Base-by-base conservation (phyloP, 2,888 invertebrate species). In the Rhagophthalmus giganteus region DNA sequence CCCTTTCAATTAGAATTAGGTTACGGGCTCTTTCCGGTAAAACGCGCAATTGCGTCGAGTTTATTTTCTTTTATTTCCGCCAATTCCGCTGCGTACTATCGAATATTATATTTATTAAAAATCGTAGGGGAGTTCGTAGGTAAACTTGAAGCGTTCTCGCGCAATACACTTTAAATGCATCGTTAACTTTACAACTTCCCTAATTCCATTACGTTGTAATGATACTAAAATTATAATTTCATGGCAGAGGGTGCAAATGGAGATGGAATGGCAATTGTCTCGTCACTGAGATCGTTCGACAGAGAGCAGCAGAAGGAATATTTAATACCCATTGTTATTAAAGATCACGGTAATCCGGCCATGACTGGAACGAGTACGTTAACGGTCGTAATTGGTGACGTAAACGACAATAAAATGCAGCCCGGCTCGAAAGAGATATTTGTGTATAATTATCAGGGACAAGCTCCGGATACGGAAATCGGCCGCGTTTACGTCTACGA, bases 401-500 rank as follows among this genome's bases (percentile, higher is more conserved):
- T 92, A 12, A 99, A 99, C 74, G 98, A 98, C 73, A 97, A 98
- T 75, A 93, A 94, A 77, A 99, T 98, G 94, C 92, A 92, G 70
- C 94, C 97, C 0, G 99, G 98, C 1, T 88, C 91, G 2, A 98
- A 98, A 79, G 90, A 95, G 60, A 94, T 99, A 67, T 90, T 95
- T 70, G 94, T 97, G 1, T 98, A 98, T 76, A 97, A 95, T 76
- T 99, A 98, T 65, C 83, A 91, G 82, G 90, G 92, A 8, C 88
- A 90, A 74, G 87, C 92, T 45, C 68, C 89, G 14, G 92, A 90
- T 63, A 91, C 94, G 0, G 90, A 89, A 73, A 90, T 98, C 57
- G 97, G 97, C 24, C 81, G 93, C 55, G 98, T 98, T 4, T 97
- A 96, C 74, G 97, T 98, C 0, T 93, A 94, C 70, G 99, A 99